Percentiles rank a stretch among this genome's conserved stretches.
Evolutionary conservation across 2,113 vertebrate genomes (phyloP).

Genomic region (Centropristis striata): DNA sequence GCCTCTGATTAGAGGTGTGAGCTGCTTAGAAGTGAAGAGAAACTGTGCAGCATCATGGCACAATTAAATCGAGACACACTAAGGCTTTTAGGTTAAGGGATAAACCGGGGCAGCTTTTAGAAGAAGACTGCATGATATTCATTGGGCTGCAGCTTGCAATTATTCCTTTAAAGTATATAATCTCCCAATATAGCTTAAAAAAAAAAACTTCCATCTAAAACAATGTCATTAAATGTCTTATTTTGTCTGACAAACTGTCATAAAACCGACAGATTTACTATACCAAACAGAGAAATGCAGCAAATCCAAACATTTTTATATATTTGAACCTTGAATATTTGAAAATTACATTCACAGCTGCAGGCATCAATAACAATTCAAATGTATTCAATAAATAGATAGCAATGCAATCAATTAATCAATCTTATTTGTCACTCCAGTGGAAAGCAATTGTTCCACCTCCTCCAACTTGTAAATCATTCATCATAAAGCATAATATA

Average conservation of each 20-base stretch:
- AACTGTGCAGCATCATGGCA: background rate
- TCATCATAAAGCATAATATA: no score
- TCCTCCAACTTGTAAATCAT: no score
- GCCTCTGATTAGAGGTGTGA: slow-evolving; percentile 40
- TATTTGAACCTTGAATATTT: background rate
- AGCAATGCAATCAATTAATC: no score
- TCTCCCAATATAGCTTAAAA: background rate
- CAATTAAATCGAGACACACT: slow-evolving; percentile 26
- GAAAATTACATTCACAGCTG: background rate
- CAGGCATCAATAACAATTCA: background rate
- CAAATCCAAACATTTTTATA: background rate
- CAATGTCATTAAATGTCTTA: background rate
- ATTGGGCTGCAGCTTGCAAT: background rate
- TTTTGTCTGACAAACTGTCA: background rate
- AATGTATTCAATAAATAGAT: background rate
- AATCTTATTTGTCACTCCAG: no score
- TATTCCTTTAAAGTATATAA: no score
- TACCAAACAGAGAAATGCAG: background rate
- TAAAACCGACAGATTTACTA: background rate
- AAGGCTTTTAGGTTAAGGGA: background rate
- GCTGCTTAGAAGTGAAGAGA: slow-evolving; percentile 39
- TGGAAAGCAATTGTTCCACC: no score
- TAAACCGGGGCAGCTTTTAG: background rate
- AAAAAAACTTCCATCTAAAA: no score
- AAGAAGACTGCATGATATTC: background rate